These are phyloP conservation scores for Menura novaehollandiae DNA, from an alignment of 2,113 vertebrate genomes.

Conservation along the genomic window DNA sequence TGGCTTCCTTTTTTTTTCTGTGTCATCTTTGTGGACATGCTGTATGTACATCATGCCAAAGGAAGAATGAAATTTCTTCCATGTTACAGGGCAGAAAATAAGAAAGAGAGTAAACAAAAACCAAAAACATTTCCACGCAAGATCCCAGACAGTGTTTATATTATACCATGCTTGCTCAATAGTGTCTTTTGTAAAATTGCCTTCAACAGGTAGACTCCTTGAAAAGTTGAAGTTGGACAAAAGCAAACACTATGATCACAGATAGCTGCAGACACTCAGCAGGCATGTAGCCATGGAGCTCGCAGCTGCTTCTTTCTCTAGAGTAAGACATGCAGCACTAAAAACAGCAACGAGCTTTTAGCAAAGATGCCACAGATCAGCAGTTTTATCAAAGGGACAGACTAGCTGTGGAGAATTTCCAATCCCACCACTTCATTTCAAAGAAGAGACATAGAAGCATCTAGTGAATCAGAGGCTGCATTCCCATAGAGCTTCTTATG, in stretches of 20 bases:
- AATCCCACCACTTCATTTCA: not conserved
- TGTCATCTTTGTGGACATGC: not conserved
- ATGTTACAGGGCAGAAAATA: not conserved
- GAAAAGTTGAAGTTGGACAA: not conserved
- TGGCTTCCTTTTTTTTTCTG: not conserved
- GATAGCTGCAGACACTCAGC: not conserved
- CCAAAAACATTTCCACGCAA: not conserved
- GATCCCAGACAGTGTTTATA: not conserved
- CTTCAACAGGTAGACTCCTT: not conserved
- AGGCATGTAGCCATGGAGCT: not conserved
- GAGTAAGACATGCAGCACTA: not conserved
- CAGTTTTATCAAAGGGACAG: not conserved
- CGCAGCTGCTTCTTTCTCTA: not conserved
- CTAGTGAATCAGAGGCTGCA: not conserved
- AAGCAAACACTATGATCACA: not conserved
- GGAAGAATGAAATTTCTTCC: not conserved
- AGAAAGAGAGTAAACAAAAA: not conserved
- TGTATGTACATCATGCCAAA: not conserved
- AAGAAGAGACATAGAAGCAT: not conserved
- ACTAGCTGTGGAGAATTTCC: not conserved
- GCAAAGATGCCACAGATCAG: not conserved
- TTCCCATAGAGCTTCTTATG: not conserved
- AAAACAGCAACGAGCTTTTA: not conserved
- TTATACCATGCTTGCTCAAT: not conserved
- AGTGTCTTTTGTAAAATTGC: not conserved